Evolutionary conservation across 2,888 invertebrate species (phyloP).

Genomic region (Campoplex capitator): DNA sequence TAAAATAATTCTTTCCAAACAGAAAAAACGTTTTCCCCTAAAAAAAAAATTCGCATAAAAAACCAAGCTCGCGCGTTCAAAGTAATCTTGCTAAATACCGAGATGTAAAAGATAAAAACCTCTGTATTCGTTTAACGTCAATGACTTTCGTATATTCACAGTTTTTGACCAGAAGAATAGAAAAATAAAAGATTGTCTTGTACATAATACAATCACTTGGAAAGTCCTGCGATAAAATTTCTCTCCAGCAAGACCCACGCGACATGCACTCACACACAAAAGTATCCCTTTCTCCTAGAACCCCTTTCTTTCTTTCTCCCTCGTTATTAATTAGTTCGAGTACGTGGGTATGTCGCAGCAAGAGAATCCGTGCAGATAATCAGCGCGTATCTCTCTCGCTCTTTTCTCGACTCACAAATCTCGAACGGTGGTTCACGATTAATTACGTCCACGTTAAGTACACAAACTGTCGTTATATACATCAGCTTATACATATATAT

Average conservation of each 20-base stretch:
- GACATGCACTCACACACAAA: constrained; percentile 18
- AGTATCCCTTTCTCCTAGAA: constrained; percentile 60
- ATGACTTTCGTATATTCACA: neutral
- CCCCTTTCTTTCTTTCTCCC: constrained; percentile 58
- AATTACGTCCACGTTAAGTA: constrained; percentile 60
- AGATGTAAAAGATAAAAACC: neutral
- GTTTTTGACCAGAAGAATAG: neutral
- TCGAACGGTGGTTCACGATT: constrained; percentile 61
- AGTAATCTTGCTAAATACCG: neutral
- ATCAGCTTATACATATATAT: constrained; percentile 11
- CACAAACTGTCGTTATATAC: constrained; percentile 36
- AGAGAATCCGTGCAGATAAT: constrained; percentile 67
- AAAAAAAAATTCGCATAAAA: neutral
- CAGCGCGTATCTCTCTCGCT: constrained; percentile 47
- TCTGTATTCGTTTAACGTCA: neutral
- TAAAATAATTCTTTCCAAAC: constrained; percentile 35
- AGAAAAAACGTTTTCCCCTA: neutral
- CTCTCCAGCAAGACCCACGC: constrained; percentile 3
- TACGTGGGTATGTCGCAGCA: constrained; percentile 36
- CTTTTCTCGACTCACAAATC: constrained; percentile 55
- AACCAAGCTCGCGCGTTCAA: neutral
- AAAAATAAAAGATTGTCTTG: constrained; percentile 4
- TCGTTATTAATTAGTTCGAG: constrained; percentile 70
- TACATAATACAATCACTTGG: constrained; percentile 23
- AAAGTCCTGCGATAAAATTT: constrained; percentile 30